These are phyloP conservation scores for Trachythela sp. DNA, from an alignment of 64 coral and sea anemone species.

Conservation along the genomic window DNA sequence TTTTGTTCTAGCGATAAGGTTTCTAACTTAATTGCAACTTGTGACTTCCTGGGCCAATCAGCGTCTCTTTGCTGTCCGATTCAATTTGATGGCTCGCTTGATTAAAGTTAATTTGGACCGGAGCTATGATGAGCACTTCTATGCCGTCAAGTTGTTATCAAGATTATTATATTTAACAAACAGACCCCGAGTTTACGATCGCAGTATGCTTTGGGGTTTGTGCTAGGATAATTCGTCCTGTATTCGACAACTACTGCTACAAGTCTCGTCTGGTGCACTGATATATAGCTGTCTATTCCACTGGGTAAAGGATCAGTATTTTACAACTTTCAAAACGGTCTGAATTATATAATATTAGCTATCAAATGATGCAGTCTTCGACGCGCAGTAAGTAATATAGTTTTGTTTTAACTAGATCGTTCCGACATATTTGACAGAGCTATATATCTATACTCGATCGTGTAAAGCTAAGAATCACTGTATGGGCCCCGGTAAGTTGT, in stretches of 20 bases:
- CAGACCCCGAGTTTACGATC: not conserved
- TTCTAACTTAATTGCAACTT: constrained; percentile 22
- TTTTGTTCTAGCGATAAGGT: not conserved
- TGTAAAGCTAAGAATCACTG: too few relatives aligned
- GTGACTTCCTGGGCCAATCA: not conserved
- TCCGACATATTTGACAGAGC: too few relatives aligned
- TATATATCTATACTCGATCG: too few relatives aligned
- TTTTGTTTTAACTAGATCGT: too few relatives aligned
- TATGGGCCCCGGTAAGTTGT: too few relatives aligned
- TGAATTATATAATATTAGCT: not conserved
- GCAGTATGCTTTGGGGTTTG: not conserved
- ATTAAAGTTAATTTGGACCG: constrained; percentile 9
- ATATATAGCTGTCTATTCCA: too few relatives aligned
- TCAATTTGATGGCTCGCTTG: constrained; percentile 12
- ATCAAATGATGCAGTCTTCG: not conserved
- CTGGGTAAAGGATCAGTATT: not conserved
- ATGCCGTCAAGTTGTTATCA: constrained; percentile 16
- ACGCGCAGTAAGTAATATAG: not conserved
- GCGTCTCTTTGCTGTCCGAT: not conserved
- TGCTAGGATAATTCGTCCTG: not conserved
- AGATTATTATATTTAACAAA: constrained; percentile 2
- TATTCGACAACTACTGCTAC: not conserved
- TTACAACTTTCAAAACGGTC: not conserved
- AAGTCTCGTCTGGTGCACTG: too few relatives aligned
- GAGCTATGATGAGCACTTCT: not conserved